Conservation (phyloP, 2,797 vertebrate species). For the Smutsia temminckii region DNA sequence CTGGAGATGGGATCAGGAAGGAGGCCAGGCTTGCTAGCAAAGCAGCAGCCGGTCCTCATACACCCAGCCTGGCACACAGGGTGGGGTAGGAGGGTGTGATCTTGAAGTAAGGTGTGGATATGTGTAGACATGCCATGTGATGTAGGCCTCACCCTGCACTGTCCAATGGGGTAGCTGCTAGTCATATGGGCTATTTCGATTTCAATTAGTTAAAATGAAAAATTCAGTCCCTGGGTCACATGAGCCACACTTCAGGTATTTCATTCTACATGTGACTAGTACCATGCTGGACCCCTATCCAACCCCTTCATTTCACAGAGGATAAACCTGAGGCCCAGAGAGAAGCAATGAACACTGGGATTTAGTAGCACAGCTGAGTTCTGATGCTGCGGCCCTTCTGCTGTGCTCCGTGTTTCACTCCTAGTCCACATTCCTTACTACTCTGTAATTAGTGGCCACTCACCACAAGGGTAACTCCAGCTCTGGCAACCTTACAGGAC, state of each 20-base stretch:
- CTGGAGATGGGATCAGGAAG: not conserved
- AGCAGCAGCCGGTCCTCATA: not conserved
- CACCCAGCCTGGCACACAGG: not conserved
- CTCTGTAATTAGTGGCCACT: not conserved
- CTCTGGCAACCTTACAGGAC: not conserved
- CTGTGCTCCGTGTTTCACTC: not conserved
- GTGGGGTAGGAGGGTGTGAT: not conserved
- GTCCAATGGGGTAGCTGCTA: not conserved
- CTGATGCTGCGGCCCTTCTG: not conserved
- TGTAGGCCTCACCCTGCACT: not conserved
- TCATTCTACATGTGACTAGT: not conserved
- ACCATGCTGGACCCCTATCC: not conserved
- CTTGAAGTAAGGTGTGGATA: not conserved
- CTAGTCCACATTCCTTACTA: not conserved
- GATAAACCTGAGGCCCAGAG: not conserved
- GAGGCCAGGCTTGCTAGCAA: not conserved
- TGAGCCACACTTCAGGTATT: not conserved
- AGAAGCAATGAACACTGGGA: not conserved
- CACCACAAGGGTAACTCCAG: not conserved
- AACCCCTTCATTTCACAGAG: not conserved
- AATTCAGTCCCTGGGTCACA: not conserved
- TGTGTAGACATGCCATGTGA: not conserved
- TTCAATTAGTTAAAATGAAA: not conserved
- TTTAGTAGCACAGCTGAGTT: not conserved
- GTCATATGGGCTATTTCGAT: not conserved